Evolutionary conservation across 2,797 vertebrate genomes (phyloP).

Genomic region (Catharus ustulatus): DNA sequence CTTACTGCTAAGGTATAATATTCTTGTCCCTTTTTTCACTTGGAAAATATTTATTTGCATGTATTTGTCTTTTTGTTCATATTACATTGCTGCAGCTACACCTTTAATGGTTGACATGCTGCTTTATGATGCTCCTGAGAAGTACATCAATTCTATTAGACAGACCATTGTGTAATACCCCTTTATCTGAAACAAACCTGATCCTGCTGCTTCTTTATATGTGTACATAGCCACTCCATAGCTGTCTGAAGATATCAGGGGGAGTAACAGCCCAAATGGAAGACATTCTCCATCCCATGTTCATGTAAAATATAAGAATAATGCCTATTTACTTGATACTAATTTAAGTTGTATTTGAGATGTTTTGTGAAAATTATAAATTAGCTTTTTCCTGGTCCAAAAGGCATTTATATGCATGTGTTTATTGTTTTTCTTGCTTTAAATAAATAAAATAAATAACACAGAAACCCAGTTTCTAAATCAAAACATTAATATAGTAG

Average conservation of each 20-base stretch:
- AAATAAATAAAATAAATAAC: background rate
- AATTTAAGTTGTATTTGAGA: background rate
- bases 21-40: background rate
- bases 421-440: background rate
- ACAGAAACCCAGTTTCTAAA: background rate
- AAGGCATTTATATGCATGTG: background rate
- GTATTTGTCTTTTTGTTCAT: background rate
- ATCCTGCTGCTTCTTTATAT: background rate
- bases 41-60: constrained; percentile 4
- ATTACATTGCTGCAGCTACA: background rate
- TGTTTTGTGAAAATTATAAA: background rate
- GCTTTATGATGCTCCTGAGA: background rate
- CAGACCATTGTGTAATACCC: background rate
- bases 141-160: background rate
- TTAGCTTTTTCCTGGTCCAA: background rate
- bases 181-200: background rate
- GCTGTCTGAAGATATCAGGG: background rate
- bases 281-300: background rate
- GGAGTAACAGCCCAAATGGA: background rate
- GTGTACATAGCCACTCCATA: background rate
- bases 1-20: background rate
- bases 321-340: background rate
- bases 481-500: background rate
- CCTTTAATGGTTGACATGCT: background rate
- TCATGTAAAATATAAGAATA: background rate